phyloP scores from a whole-genome alignment of 2,113 vertebrate genomes.

The Oncorhynchus gorbuscha region DNA sequence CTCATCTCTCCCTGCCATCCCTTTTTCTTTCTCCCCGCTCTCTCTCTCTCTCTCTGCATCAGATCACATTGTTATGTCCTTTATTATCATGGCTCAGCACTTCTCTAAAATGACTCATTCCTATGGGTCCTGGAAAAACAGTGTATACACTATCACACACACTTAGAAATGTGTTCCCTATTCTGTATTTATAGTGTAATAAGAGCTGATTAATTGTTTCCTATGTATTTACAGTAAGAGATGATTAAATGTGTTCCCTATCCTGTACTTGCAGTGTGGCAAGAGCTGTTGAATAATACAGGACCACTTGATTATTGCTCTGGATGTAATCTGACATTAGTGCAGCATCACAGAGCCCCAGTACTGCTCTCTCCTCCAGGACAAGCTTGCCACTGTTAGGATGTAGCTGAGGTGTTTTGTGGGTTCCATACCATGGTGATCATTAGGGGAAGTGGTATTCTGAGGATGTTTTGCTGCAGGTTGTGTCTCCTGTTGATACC shows the following conservation, averaged over 20 bases:
- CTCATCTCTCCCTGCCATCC: slow-evolving; percentile 32
- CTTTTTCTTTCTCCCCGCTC: slow-evolving; percentile 35
- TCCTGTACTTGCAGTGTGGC: not conserved
- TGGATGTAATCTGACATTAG: not conserved
- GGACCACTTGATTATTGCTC: not conserved
- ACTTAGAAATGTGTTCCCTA: too few species aligned
- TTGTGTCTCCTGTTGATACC: not conserved
- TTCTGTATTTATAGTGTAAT: too few species aligned
- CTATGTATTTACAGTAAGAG: not conserved
- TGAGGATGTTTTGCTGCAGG: not conserved
- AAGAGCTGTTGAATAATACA: not conserved
- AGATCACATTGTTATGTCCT: slow-evolving; percentile 45
- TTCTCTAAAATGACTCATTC: slow-evolving; percentile 69
- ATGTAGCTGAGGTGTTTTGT: not conserved
- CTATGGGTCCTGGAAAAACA: slow-evolving; percentile 23
- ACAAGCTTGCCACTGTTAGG: not conserved
- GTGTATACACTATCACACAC: not conserved
- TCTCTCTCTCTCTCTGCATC: slow-evolving; percentile 50
- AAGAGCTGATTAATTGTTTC: not conserved
- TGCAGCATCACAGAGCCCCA: not conserved
- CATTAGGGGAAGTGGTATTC: not conserved
- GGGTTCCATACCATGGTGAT: not conserved
- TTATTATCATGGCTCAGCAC: slow-evolving; percentile 45
- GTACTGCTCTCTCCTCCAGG: too few species aligned
- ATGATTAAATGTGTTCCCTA: not conserved